Evolutionary conservation across 2,797 vertebrate species (phyloP).

Genomic region (Enteromius unitaeniatus): DNA sequence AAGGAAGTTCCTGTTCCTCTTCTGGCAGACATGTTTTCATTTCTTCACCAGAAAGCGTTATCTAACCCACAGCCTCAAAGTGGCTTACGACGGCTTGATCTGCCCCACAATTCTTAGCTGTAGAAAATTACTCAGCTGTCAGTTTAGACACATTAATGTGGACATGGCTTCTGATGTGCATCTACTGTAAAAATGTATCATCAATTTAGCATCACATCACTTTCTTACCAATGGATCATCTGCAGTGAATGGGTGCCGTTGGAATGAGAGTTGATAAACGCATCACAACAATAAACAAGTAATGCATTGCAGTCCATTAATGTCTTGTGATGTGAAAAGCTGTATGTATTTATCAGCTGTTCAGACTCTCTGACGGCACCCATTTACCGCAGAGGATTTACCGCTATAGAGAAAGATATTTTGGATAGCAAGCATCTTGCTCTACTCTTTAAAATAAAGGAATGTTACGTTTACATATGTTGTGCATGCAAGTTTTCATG

Average conservation of each 20-base stretch:
- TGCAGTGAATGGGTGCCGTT: background rate
- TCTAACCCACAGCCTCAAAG: conserved; percentile 64
- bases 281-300: background rate
- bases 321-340: background rate
- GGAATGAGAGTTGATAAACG: background rate
- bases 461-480: too few relatives aligned
- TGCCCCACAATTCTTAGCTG: conserved; percentile 56
- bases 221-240: background rate
- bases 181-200: background rate
- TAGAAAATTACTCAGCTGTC: conserved; percentile 27
- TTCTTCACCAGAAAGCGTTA: conserved; percentile 62
- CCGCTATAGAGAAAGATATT: background rate
- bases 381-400: background rate
- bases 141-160: conserved; percentile 20
- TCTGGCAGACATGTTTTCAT: conserved; percentile 53
- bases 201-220: background rate
- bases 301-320: background rate
- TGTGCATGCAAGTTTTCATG: too few relatives aligned
- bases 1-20: conserved; percentile 35
- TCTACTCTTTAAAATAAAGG: too few relatives aligned
- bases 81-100: conserved; percentile 59
- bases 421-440: too few relatives aligned
- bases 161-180: background rate
- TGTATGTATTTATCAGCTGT: background rate
- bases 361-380: background rate